Conservation (phyloP, 2,113 vertebrate species). For the Carettochelys insculpta region DNA sequence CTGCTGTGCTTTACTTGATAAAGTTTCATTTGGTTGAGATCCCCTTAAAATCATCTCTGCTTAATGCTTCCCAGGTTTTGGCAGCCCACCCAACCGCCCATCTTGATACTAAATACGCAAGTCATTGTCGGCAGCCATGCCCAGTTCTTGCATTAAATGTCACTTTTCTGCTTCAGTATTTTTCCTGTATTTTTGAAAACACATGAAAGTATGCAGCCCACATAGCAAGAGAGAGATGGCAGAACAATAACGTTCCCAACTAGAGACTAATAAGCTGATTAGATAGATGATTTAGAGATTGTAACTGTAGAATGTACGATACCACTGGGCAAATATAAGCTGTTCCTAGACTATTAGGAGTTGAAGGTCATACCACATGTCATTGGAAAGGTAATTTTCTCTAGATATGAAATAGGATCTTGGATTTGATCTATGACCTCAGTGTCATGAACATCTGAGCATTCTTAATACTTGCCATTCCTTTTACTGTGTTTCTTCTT, state of each 20-base stretch:
- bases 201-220: slow-evolving; percentile 16
- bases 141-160: slow-evolving; percentile 30
- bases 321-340: slow-evolving; percentile 35
- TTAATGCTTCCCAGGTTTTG: slow-evolving; percentile 62
- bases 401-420: slow-evolving; percentile 69
- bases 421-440: slow-evolving; percentile 59
- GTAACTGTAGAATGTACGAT: slow-evolving; percentile 56
- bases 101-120: not conserved
- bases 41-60: slow-evolving; percentile 60
- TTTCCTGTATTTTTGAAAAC: slow-evolving; percentile 37
- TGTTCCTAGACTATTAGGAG: slow-evolving; percentile 63
- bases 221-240: not conserved
- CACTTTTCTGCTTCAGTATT: slow-evolving; percentile 37
- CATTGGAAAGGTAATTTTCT: slow-evolving; percentile 72
- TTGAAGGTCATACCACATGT: slow-evolving; percentile 65
- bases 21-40: slow-evolving; percentile 72
- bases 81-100: not conserved
- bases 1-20: slow-evolving; percentile 62
- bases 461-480: slow-evolving; percentile 54
- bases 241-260: slow-evolving; percentile 46
- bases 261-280: slow-evolving; percentile 27
- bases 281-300: slow-evolving; percentile 67
- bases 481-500: slow-evolving; percentile 16
- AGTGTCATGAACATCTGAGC: slow-evolving; percentile 56
- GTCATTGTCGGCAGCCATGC: not conserved